A percentile compares a stretch with the other conserved stretches of the same genome.
Evolutionary conservation across 1,140 invertebrate genomes (phyloP).

Genomic region (Zaprionus tsacasi): DNA sequence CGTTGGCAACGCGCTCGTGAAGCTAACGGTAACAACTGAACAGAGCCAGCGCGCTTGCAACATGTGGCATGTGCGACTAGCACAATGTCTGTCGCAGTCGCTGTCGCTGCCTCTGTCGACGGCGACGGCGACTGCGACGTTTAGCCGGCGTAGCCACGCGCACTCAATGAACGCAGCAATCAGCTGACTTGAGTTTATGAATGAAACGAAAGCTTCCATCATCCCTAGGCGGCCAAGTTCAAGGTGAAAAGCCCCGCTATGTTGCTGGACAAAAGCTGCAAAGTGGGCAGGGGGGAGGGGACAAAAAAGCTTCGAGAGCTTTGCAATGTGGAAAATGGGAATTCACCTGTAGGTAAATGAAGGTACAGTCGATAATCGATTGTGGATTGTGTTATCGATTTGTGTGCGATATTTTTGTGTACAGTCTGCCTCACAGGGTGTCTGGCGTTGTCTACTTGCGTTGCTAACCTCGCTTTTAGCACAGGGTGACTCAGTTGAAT

Average conservation of each 20-base stretch:
- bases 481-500: too few relatives aligned
- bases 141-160: constrained; percentile 1
- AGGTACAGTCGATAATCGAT: background rate
- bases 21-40: constrained; percentile 75
- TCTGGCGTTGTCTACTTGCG: too few relatives aligned
- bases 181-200: constrained; percentile 59
- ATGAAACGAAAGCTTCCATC: constrained; percentile 53
- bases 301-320: constrained; percentile 34
- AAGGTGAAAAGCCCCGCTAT: constrained; percentile 57
- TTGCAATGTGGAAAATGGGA: background rate
- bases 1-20: constrained; percentile 59
- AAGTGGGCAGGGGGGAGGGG: background rate
- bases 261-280: constrained; percentile 2
- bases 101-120: background rate
- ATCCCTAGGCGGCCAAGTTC: constrained; percentile 48
- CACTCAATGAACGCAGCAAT: constrained; percentile 55
- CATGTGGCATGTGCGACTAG: constrained; percentile 65
- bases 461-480: too few relatives aligned
- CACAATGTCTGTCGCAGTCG: too few relatives aligned
- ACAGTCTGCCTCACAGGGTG: too few relatives aligned
- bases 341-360: background rate
- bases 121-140: background rate
- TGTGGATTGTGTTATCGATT: too few relatives aligned
- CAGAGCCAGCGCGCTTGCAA: constrained; percentile 55
- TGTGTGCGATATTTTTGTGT: too few relatives aligned